These are phyloP conservation scores for Pipistrellus nathusii DNA, from an alignment of 2,797 vertebrate species.

Conservation along the genomic window DNA sequence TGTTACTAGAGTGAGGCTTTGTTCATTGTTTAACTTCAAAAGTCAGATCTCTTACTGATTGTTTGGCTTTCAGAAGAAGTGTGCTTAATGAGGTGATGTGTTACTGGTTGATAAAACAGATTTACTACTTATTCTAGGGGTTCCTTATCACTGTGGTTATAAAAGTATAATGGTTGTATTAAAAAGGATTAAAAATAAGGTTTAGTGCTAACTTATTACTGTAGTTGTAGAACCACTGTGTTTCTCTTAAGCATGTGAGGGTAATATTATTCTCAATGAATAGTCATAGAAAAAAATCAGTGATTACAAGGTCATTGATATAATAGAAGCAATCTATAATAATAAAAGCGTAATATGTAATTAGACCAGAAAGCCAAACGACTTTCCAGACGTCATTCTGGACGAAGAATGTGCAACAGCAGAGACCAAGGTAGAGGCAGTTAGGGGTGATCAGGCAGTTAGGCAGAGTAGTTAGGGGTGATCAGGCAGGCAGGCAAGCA, in stretches of 20 bases:
- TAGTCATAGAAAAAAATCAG: background rate
- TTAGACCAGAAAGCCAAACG: too few relatives aligned
- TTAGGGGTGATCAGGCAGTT: too few relatives aligned
- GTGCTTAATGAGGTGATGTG: background rate
- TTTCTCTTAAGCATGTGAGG: conserved; percentile 1
- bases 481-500: too few relatives aligned
- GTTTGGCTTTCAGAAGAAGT: background rate
- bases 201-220: background rate
- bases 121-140: background rate
- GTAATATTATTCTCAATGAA: conserved; percentile 42
- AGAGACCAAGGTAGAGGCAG: too few relatives aligned
- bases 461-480: too few relatives aligned
- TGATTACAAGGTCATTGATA: background rate
- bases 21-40: background rate
- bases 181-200: background rate
- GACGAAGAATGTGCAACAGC: too few relatives aligned
- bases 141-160: background rate
- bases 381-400: too few relatives aligned
- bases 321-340: background rate
- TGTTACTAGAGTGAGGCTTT: background rate
- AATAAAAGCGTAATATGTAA: too few relatives aligned
- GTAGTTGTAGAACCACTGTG: background rate
- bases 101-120: background rate
- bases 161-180: background rate
- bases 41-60: background rate